phyloP scores from a whole-genome alignment of 2,888 invertebrate genomes.

The Capitulum mitella region DNA sequence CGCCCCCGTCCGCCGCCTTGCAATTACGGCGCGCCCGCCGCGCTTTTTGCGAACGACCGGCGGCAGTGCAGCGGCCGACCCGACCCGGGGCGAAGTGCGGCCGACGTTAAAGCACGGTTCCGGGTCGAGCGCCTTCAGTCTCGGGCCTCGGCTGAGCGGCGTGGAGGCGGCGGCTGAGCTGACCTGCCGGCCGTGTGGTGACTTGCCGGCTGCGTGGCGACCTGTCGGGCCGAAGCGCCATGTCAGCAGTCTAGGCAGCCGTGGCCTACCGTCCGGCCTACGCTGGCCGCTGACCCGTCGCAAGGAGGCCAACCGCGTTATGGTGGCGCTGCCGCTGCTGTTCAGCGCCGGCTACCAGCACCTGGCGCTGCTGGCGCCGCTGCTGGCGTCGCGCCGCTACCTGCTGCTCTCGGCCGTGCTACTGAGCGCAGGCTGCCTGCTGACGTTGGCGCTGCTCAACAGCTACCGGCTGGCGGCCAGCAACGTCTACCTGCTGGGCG shows the following conservation, averaged over 20 bases:
- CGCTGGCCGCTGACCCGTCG: too few relatives aligned
- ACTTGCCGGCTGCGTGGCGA: too few relatives aligned
- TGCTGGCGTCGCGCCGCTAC: neutral
- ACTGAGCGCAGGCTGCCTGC: conserved; percentile 33
- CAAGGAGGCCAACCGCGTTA: neutral
- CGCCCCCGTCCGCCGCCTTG: too few relatives aligned
- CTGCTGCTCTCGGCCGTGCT: neutral
- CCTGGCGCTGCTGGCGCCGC: conserved; percentile 7
- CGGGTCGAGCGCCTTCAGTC: neutral
- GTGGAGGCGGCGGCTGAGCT: neutral
- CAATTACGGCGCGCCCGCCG: too few relatives aligned
- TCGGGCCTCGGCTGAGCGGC: neutral
- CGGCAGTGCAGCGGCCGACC: too few relatives aligned
- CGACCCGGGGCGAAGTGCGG: too few relatives aligned
- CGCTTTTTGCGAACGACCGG: too few relatives aligned
- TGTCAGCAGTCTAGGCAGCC: too few relatives aligned
- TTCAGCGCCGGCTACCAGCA: neutral
- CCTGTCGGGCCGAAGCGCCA: too few relatives aligned
- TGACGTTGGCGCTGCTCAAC: conserved; percentile 37
- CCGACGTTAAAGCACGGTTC: neutral
- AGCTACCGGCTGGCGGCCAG: conserved; percentile 51
- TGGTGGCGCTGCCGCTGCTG: conserved; percentile 26
- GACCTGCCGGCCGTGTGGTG: conserved; percentile 8
- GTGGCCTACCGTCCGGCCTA: too few relatives aligned
- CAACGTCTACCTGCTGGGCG: conserved; percentile 75